Base-by-base conservation (phyloP, 2,888 invertebrate genomes). In the Drosophila kuntzei region DNA sequence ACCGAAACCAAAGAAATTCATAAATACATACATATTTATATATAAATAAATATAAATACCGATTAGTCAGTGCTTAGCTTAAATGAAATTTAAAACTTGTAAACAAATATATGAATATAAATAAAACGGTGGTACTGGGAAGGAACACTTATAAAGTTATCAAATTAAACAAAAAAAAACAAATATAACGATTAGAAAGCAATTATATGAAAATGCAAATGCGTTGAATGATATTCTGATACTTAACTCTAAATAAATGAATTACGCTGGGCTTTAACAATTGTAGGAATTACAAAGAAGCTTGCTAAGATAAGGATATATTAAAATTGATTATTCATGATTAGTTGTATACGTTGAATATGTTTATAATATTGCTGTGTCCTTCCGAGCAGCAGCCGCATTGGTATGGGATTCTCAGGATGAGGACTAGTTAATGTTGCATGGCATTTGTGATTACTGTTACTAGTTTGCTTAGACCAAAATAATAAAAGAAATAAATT, bases 391-490 rank as follows among this genome's bases (percentile, higher is more conserved):
- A 88, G 83, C 83, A 88, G 86, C 79, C 87, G 89, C 82, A 79
- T 78, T 88, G 86, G 73, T 79, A 62, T 68, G 27, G 49, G 37
- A 9, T 49, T 70, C 58, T 65, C 58, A 60, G 76, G 80, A 58
- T 58, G 66, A 81, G 82, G 83, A 88, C 89, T 84, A 83, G 89
- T 84, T 83, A 79, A 65, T 76, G 81, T 85, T 79, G 73, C 73
- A 64, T 70, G 70, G 65, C 77, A 71, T 69, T 76, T 65, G 39
- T 61, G 67, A 67, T 73, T 83, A 75, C 86, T 88, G 83, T 86
- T 86, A 78, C 87, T 83, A 88, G 88, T 83, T 85, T 86, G 65
- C 87, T 83, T 83, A 71, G 76, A 86, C 87, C 80, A 87, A 63
- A 63, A 71, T 32, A 34, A 68, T 75, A 76, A 71, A 59, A 66